phyloP scores from a whole-genome alignment of 2,113 vertebrate species.

The Cisticola juncidis region DNA sequence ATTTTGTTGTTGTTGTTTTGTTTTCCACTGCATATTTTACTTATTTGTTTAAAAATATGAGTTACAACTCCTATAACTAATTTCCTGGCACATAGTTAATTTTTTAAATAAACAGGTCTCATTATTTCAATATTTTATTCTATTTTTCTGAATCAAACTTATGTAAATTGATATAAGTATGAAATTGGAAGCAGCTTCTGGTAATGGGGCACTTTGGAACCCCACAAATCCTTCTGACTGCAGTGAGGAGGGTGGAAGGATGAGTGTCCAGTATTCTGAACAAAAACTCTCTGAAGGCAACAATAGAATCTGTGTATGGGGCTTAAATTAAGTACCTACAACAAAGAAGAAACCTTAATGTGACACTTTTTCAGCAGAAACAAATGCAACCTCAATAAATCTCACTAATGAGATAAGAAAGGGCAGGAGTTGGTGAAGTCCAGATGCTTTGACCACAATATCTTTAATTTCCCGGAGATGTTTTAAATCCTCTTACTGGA shows the following conservation, averaged over 20 bases:
- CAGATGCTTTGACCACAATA: background rate
- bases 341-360: background rate
- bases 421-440: background rate
- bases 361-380: background rate
- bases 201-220: background rate
- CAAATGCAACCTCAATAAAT: background rate
- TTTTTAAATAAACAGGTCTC: background rate
- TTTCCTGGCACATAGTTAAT: background rate
- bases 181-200: background rate
- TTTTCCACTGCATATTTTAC: background rate
- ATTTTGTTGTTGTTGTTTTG: background rate
- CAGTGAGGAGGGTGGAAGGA: background rate
- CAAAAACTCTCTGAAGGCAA: background rate
- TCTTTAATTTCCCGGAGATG: background rate
- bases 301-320: background rate
- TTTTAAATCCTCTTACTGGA: background rate
- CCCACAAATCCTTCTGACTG: background rate
- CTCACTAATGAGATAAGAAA: background rate
- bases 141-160: background rate
- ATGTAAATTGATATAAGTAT: background rate
- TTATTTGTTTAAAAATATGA: background rate
- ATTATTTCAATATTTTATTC: background rate
- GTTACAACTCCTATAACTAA: background rate
- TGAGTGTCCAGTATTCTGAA: background rate
- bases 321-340: background rate